Base-by-base conservation (phyloP, 2,888 invertebrate genomes). In the Acrocyrtus sp. region DNA sequence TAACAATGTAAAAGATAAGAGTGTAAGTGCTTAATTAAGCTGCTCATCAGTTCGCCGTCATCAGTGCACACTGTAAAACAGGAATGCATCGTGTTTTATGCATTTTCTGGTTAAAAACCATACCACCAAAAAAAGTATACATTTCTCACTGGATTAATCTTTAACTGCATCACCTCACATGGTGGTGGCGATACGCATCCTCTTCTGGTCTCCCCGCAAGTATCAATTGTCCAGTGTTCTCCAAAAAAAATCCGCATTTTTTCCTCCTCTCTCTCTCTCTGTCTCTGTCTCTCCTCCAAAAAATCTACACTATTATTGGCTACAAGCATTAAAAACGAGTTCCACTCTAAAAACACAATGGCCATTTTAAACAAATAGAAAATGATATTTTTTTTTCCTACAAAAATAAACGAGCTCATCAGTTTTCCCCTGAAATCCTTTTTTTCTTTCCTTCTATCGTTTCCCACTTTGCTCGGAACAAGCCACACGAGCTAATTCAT, bases 111-210 rank as follows among this genome's bases (percentile, higher is more conserved):
- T 19, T 19, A 47, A 47, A 19, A 19, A 17, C 47, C 17, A 47
- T 34, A 34, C 34, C 34, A 12, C 6, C 6, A n/a, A 45, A 45
- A 45, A 10, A 45, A n/a, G n/a, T n/a, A n/a, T n/a, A n/a, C n/a
- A n/a, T n/a, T n/a, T n/a, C n/a, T n/a, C n/a, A n/a, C n/a, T n/a
- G 54, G 39, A 66, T 56, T 72, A 66, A 72, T 72, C 72, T 72
- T n/a, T 61, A 72, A 72, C 61, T 66, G 56, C 66, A 60, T 61
- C 72, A 43, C 61, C 72, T 43, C 72, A 66, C 72, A 72, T 65
- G 66, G 66, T 43, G 72, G 65, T 34, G 34, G 53, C 34, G 56
- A n/a, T n/a, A n/a, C n/a, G n/a, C n/a, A n/a, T n/a, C n/a, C n/a
- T n/a, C n/a, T n/a, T n/a, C n/a, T 65, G 45, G 24, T 57, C 50